A percentile compares a stretch with the other conserved stretches of the same genome.
phyloP scores from a whole-genome alignment of 2,113 vertebrate genomes.

The Megatriorchis doriae region DNA sequence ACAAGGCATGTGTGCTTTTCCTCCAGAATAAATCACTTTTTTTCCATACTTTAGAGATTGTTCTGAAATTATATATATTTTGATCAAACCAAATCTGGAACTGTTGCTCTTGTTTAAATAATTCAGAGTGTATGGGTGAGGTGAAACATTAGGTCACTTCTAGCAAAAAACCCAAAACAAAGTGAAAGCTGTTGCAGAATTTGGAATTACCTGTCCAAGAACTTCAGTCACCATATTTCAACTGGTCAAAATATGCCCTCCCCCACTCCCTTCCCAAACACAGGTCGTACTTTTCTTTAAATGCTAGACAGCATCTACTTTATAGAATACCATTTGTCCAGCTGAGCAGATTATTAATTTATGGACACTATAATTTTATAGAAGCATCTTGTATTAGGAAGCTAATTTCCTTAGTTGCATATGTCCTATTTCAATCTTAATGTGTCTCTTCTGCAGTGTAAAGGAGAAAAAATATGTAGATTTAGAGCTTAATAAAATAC shows the following conservation, averaged over 20 bases:
- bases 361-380: not conserved
- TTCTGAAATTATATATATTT: not conserved
- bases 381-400: not conserved
- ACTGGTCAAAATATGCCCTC: not conserved
- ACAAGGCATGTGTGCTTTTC: not conserved
- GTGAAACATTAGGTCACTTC: not conserved
- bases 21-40: not conserved
- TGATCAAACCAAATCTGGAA: not conserved
- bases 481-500: not conserved
- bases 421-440: not conserved
- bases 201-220: not conserved
- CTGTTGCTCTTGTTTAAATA: not conserved
- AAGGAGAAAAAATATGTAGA: not conserved
- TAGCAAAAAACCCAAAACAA: not conserved
- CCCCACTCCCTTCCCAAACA: not conserved
- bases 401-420: not conserved
- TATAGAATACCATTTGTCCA: not conserved
- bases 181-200: not conserved
- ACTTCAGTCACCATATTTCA: not conserved
- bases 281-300: not conserved
- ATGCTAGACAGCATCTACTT: not conserved
- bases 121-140: not conserved
- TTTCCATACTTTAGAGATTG: not conserved
- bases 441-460: not conserved
- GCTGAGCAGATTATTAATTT: not conserved